Evolutionary conservation across 2,888 invertebrate species (phyloP), one percentile per base, ranked within the genome.

Genomic region (Polydrusus pterygomalis): DNA sequence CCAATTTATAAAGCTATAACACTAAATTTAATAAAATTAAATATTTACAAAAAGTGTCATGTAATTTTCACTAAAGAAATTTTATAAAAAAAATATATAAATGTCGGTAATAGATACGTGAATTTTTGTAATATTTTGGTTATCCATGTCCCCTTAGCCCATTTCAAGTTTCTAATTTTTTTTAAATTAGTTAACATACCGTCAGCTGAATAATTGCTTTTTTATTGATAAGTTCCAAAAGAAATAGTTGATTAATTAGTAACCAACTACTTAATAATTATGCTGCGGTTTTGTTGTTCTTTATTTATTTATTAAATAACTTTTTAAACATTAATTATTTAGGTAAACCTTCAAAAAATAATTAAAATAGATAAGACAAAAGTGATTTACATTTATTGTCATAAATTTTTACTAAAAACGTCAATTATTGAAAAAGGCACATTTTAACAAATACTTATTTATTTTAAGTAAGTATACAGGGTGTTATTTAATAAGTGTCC

Each of bases 171-270:
- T 30, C 25, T 11, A 30, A 64, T 47, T 30, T 10, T 47, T 64
- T 47, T 45, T 25, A 34, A 64, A 64, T 30, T 43, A 34, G 30
- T 1, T 34, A 34, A 15, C 11, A 43, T 47, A 20, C 51, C 49
- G 2, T 6, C 7, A 17, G n/a, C 7, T 45, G 1, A n/a, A 40
- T 40, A 40, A 43, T 43, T 40, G 6, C 11, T 62, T 17, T 30
- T 17, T 34, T 34, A 34, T 34, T 64, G 49, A 47, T 64, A 30
- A 64, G 45, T 64, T 63, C 63, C 63, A 47, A 43, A 63, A 30
- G 13, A 20, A 62, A 51, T 25, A 10, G 20, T 25, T 64, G 3
- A 17, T 7, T 20, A 11, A 25, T 25, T 38, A 34, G 34, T 34
- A 34, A 34, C 1, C 7, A 43, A 47, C 15, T 64, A n/a, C n/a